Conservation (phyloP, 1,140 invertebrate genomes). For the Wiebesia pumilae region DNA sequence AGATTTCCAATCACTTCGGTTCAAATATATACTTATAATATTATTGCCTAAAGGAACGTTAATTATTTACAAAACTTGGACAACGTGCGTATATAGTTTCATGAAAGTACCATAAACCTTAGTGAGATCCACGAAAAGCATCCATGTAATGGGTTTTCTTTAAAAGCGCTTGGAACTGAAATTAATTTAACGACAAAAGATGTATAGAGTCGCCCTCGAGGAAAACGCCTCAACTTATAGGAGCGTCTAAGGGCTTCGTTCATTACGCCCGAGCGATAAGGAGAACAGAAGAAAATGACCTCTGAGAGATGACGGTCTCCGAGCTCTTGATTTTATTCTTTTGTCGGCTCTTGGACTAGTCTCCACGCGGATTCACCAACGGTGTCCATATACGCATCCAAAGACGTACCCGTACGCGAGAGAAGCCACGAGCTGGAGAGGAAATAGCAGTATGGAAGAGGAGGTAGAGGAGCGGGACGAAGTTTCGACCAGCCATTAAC, state of each 20-base stretch:
- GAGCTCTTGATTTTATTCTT: slow-evolving; percentile 49
- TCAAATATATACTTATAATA: no score
- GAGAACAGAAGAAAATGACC: slow-evolving; percentile 49
- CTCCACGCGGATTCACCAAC: not conserved
- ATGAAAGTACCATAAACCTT: not conserved
- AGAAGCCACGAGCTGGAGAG: not conserved
- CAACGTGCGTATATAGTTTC: not conserved
- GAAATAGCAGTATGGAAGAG: no score
- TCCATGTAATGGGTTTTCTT: not conserved
- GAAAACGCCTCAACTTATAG: not conserved
- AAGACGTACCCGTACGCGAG: not conserved
- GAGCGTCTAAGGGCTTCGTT: not conserved
- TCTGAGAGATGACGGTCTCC: slow-evolving; percentile 44
- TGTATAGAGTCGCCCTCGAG: not conserved
- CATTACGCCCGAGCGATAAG: not conserved
- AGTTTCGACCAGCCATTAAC: slow-evolving; percentile 66
- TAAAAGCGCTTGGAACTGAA: not conserved
- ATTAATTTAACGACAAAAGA: slow-evolving; percentile 3
- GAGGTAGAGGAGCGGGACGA: not conserved
- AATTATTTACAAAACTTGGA: not conserved
- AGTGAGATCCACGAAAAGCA: not conserved
- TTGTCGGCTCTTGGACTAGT: not conserved
- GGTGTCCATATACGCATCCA: not conserved
- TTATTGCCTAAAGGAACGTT: not conserved
- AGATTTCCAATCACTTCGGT: not conserved